A percentile compares a stretch with the other conserved stretches of the same genome.
These are phyloP conservation scores for Lepidochrysops patricia DNA, from an alignment of 2,888 invertebrate genomes.

Conservation along the genomic window DNA sequence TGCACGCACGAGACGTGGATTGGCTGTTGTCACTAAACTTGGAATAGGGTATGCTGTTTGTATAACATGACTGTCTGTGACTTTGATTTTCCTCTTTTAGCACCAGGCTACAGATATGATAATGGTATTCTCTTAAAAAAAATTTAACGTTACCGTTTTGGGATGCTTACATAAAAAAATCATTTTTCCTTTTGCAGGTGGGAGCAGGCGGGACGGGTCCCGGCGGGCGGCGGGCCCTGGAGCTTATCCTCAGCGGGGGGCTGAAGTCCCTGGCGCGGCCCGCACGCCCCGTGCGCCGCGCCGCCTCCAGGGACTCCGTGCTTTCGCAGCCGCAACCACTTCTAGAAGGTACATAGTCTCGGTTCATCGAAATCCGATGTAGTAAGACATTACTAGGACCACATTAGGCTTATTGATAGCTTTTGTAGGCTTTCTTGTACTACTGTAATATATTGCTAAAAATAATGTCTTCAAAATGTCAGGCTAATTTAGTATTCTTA, in stretches of 20 bases:
- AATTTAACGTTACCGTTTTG: too few species aligned
- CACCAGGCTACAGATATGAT: too few species aligned
- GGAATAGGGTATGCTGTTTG: neutral
- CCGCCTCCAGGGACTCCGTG: conserved; percentile 65
- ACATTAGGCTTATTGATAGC: too few species aligned
- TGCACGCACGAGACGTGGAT: neutral
- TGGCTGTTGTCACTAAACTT: neutral
- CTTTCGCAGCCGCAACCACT: conserved; percentile 63
- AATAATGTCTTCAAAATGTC: too few species aligned
- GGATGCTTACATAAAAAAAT: too few species aligned
- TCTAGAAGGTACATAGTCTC: conserved; percentile 53
- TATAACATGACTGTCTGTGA: neutral
- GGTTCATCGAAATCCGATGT: too few species aligned
- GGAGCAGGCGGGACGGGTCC: conserved; percentile 63
- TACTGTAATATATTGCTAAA: too few species aligned
- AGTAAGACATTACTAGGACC: too few species aligned
- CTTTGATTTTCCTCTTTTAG: too few species aligned
- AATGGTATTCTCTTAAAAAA: too few species aligned
- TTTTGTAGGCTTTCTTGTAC: too few species aligned
- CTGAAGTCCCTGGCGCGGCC: conserved; percentile 60
- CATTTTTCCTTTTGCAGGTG: conserved; percentile 37
- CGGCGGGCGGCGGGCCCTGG: conserved; percentile 56
- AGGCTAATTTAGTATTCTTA: too few species aligned
- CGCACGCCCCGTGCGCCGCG: conserved; percentile 57
- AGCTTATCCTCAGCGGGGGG: conserved; percentile 59